Evolutionary conservation across 2,888 invertebrate species (phyloP).

Genomic region (Dolichopus griseipennis): DNA sequence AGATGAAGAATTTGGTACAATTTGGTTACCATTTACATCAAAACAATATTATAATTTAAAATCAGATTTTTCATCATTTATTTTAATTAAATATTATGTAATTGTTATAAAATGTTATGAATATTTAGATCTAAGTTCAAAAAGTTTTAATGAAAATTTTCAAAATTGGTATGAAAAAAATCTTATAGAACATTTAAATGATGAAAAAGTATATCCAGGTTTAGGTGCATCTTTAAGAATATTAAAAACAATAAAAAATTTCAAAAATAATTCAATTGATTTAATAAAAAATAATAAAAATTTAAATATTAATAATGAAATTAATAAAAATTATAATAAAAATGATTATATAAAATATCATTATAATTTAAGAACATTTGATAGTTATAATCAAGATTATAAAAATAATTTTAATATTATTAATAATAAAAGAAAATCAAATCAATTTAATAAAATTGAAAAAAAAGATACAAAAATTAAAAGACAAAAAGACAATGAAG

Average conservation of each 20-base stretch:
- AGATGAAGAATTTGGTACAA: conserved; percentile 28
- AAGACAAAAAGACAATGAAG: conserved; percentile 14
- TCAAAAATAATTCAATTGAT: conserved; percentile 1
- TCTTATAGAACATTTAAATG: conserved; percentile 32
- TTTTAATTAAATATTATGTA: conserved; percentile 36
- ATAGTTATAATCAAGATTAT: too few relatives aligned
- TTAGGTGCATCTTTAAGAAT: conserved; percentile 36
- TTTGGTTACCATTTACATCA: conserved; percentile 37
- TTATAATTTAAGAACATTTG: too few relatives aligned
- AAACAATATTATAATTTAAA: conserved; percentile 35
- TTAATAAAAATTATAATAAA: conserved; percentile 7
- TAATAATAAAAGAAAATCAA: too few relatives aligned
- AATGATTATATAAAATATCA: too few relatives aligned
- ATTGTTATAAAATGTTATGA: conserved; percentile 34
- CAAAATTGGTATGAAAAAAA: conserved; percentile 34
- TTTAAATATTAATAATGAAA: too few relatives aligned
- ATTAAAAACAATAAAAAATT: conserved; percentile 27
- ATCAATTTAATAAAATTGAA: neutral
- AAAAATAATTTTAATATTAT: too few relatives aligned
- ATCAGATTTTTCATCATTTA: conserved; percentile 30
- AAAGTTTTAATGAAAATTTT: conserved; percentile 32
- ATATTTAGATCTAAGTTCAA: conserved; percentile 30
- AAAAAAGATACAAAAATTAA: neutral
- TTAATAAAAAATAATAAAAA: too few relatives aligned
- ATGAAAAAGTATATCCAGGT: conserved; percentile 39